Evolutionary conservation across 2,113 vertebrate species (phyloP), one percentile per base, ranked within the genome.

Genomic region (Poicephalus meyeri): DNA sequence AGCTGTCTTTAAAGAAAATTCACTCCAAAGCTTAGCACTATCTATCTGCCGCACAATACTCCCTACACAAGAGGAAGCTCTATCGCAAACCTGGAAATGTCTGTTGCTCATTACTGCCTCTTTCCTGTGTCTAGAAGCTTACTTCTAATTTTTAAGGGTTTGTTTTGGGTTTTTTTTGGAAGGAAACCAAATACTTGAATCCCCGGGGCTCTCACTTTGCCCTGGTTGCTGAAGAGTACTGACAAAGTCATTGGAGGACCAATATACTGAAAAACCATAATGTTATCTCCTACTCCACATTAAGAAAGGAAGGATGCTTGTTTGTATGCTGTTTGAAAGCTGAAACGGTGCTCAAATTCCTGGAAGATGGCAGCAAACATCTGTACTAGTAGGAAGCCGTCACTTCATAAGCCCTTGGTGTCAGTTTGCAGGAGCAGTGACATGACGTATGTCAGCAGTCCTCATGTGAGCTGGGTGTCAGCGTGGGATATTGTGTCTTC

Each of bases 371-470:
- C 23, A 90, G 10, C 24, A 80, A 46, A 68, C 55, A 41, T 20
- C 31, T 46, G 6, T 20, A 13, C 11, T 5, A 31, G 23, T 28
- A 14, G 56, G 42, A 81, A 76, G 25, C 2, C 13, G 37, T 9
- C 4, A 1, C 39, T 76, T 68, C 28, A 10, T 28, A 42, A 84
- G 56, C 33, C 23, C 13, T 37, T 0, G 0, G 39, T 13, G 41
- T 11, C 35, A 46, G 31, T 53, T 58, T 79, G 33, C 37, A 41
- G 61, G 1, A 78, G 65, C 46, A 70, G 64, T 7, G 2, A 24
- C 10, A 3, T 9, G 46, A 46, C 3, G 2, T 42, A 50, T 39
- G 29, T 50, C 47, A 68, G 31, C 26, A 28, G 39, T 25, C 6
- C 24, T 63, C 31, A 24, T 28, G 28, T 6, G 29, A 79, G 19